These are phyloP conservation scores for Melieria picta DNA, from an alignment of 2,888 invertebrate species.

Conservation along the genomic window DNA sequence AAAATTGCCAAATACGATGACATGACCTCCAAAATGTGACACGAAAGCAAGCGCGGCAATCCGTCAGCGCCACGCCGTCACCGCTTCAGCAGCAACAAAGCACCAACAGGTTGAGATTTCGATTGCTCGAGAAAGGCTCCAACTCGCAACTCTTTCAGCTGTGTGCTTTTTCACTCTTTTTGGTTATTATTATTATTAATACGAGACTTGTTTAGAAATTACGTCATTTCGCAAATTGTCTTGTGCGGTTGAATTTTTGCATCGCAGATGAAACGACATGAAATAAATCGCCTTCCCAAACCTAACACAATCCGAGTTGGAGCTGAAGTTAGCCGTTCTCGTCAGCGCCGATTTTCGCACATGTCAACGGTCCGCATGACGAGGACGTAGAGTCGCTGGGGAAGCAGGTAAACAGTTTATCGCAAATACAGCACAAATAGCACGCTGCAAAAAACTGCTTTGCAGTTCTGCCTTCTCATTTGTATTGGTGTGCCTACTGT, in stretches of 20 bases:
- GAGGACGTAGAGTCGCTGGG: too few relatives aligned
- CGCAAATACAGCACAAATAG: constrained; percentile 3
- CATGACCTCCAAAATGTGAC: constrained; percentile 55
- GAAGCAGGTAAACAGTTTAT: constrained; percentile 16
- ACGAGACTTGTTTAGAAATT: constrained; percentile 55
- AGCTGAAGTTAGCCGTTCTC: constrained; percentile 12
- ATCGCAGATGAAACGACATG: background rate
- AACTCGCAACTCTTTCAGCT: constrained; percentile 8
- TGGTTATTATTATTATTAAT: constrained; percentile 7
- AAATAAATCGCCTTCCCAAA: too few relatives aligned
- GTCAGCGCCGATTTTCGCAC: background rate
- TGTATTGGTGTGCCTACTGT: constrained; percentile 14
- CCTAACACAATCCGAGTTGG: background rate
- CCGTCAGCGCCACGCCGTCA: constrained; percentile 9
- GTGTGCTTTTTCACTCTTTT: constrained; percentile 8
- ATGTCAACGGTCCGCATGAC: too few relatives aligned
- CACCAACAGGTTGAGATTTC: background rate
- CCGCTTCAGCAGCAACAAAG: background rate
- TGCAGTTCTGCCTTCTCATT: too few relatives aligned
- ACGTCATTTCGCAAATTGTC: constrained; percentile 51
- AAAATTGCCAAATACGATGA: constrained; percentile 30
- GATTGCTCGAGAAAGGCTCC: background rate
- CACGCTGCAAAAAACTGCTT: too few relatives aligned
- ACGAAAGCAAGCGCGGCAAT: constrained; percentile 47
- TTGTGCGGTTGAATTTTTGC: constrained; percentile 14